phyloP scores from a whole-genome alignment of 2,888 invertebrate genomes.

The Tolmerus cingulatus region DNA sequence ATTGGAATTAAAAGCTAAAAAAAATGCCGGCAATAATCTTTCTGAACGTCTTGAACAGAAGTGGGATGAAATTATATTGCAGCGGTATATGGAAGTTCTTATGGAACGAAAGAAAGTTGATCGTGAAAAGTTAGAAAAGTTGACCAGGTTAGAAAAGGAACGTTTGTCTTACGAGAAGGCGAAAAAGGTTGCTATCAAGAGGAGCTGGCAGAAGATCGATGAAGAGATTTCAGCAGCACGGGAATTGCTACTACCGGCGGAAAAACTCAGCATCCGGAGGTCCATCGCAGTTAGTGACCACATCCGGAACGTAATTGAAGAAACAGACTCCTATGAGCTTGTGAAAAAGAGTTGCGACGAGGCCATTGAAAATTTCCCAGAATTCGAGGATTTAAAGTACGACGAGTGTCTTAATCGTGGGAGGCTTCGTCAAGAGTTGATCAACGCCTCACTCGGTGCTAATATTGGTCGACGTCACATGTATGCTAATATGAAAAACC shows the following conservation, averaged over 20 bases:
- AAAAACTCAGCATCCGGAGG: constrained; percentile 61
- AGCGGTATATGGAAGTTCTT: constrained; percentile 66
- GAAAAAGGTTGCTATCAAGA: constrained; percentile 56
- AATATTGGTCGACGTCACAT: constrained; percentile 55
- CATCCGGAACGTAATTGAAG: constrained; percentile 49
- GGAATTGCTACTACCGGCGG: constrained; percentile 61
- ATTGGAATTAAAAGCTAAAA: constrained; percentile 49
- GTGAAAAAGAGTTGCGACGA: constrained; percentile 52
- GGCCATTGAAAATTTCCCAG: constrained; percentile 51
- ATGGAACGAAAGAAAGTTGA: constrained; percentile 62
- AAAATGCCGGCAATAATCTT: constrained; percentile 51
- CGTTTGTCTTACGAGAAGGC: constrained; percentile 66
- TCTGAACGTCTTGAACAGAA: constrained; percentile 64
- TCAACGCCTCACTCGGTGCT: constrained; percentile 59
- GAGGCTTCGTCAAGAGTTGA: constrained; percentile 55
- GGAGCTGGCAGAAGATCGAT: constrained; percentile 54
- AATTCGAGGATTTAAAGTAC: constrained; percentile 55
- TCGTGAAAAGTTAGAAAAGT: constrained; percentile 65
- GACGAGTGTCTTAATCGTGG: constrained; percentile 59
- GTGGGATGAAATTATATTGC: constrained; percentile 72
- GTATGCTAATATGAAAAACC: neutral
- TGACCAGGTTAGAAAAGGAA: constrained; percentile 72
- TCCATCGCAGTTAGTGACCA: constrained; percentile 50
- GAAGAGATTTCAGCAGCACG: constrained; percentile 59
- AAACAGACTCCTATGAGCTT: constrained; percentile 51